Conservation (phyloP, 2,888 invertebrate species). For the Sphaeridia pumilis region DNA sequence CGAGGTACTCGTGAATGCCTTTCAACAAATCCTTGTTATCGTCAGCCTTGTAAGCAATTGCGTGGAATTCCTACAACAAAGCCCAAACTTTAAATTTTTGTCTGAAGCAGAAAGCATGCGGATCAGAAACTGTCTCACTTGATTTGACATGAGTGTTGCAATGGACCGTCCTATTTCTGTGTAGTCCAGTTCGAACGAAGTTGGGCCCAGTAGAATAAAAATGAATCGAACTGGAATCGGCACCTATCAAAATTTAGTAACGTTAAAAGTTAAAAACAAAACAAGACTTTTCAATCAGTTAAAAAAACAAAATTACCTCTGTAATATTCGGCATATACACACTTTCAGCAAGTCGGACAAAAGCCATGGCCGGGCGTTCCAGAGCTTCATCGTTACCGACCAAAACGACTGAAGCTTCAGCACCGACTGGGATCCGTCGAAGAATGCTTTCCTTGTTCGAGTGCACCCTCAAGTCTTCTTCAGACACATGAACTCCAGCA, state of each 20-base stretch:
- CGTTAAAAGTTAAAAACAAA: no score
- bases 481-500: slow-evolving; percentile 3
- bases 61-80: slow-evolving; percentile 67
- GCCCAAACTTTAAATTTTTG: slow-evolving; percentile 1
- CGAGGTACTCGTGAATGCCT: slow-evolving; percentile 82
- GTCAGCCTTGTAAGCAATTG: slow-evolving; percentile 78
- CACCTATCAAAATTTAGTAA: no score
- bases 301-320: no score
- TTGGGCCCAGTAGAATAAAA: slow-evolving; percentile 82
- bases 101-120: background rate
- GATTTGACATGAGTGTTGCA: slow-evolving; percentile 89
- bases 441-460: slow-evolving; percentile 68
- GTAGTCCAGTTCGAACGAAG: slow-evolving; percentile 72
- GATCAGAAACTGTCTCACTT: slow-evolving; percentile 40
- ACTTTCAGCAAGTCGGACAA: slow-evolving; percentile 76
- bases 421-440: slow-evolving; percentile 72
- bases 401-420: slow-evolving; percentile 81
- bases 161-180: slow-evolving; percentile 94
- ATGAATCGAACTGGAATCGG: slow-evolving; percentile 84
- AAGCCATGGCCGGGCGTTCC: slow-evolving; percentile 80
- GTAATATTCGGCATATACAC: slow-evolving; percentile 70
- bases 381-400: slow-evolving; percentile 89
- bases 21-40: slow-evolving; percentile 74
- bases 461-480: slow-evolving; percentile 57
- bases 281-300: no score